Percentiles rank a stretch among this genome's conserved stretches.
Conservation (phyloP, 2,888 invertebrate genomes). For the Drosophila bunnanda region DNA sequence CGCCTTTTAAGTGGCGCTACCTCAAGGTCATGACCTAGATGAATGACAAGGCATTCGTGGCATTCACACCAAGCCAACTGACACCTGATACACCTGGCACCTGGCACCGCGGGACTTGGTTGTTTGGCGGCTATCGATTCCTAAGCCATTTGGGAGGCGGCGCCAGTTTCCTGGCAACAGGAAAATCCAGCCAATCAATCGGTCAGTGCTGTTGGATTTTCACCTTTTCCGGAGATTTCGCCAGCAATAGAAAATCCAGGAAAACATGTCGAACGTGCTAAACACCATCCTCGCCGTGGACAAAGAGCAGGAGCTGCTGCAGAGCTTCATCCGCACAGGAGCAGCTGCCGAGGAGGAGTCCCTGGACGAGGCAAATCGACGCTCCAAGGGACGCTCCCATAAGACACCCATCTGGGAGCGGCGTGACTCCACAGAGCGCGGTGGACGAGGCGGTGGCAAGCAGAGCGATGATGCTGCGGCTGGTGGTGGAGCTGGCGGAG, state of each 20-base stretch:
- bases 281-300: constrained; percentile 88
- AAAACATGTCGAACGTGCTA: constrained; percentile 84
- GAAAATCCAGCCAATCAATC: constrained; percentile 59
- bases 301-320: constrained; percentile 90
- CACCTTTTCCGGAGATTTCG: constrained; percentile 17
- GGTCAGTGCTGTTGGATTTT: constrained; percentile 65
- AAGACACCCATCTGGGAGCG: constrained; percentile 64
- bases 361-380: constrained; percentile 84
- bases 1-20: neutral
- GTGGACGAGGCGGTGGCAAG: constrained; percentile 53
- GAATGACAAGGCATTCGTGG: constrained; percentile 20
- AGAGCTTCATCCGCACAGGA: constrained; percentile 91
- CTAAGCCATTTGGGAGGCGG: constrained; percentile 46
- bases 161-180: constrained; percentile 71
- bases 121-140: constrained; percentile 69
- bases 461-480: constrained; percentile 54
- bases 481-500: constrained; percentile 44
- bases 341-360: constrained; percentile 86
- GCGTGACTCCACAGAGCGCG: constrained; percentile 64
- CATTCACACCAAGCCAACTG: constrained; percentile 20
- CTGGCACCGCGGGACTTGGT: constrained; percentile 17
- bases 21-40: constrained; percentile 32
- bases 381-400: constrained; percentile 64
- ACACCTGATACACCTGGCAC: constrained; percentile 7
- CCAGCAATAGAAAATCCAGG: neutral